Evolutionary conservation across 2,888 invertebrate species (phyloP).

Genomic region (Octonoba sinensis): DNA sequence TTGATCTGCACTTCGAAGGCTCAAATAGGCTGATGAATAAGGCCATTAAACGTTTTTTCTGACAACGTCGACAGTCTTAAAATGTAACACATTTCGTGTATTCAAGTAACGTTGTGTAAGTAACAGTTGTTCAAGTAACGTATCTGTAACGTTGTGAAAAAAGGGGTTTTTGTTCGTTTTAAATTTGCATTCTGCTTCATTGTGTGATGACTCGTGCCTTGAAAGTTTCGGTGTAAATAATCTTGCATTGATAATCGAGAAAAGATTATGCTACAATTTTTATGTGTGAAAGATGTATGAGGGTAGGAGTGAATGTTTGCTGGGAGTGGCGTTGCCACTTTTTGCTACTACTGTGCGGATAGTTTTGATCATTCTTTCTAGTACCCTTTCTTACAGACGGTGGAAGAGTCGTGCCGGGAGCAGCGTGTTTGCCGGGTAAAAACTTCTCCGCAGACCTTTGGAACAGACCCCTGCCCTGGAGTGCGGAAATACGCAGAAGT

Average conservation of each 20-base stretch:
- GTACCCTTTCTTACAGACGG: constrained; percentile 80
- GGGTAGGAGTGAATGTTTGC: not conserved
- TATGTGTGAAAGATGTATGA: not conserved
- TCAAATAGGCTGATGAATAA: no score
- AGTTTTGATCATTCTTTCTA: constrained; percentile 56
- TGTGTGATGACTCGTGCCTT: no score
- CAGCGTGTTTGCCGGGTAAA: constrained; percentile 91
- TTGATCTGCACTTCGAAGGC: no score
- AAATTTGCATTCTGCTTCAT: no score
- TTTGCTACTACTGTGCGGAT: constrained; percentile 8
- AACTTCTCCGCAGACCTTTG: constrained; percentile 88
- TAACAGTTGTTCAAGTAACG: no score
- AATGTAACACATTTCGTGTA: no score
- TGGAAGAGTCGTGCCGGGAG: constrained; percentile 94
- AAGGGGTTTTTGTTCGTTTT: no score
- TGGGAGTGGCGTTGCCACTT: not conserved
- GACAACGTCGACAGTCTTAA: no score
- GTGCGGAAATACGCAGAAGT: constrained; percentile 94
- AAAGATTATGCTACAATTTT: not conserved
- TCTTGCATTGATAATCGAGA: not conserved
- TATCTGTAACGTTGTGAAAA: no score
- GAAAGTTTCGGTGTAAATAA: no score
- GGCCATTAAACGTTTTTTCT: no score
- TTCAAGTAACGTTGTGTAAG: no score
- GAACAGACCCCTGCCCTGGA: constrained; percentile 92